phyloP scores from a whole-genome alignment of 1,140 invertebrate genomes.

The Drosophila sechellia region DNA sequence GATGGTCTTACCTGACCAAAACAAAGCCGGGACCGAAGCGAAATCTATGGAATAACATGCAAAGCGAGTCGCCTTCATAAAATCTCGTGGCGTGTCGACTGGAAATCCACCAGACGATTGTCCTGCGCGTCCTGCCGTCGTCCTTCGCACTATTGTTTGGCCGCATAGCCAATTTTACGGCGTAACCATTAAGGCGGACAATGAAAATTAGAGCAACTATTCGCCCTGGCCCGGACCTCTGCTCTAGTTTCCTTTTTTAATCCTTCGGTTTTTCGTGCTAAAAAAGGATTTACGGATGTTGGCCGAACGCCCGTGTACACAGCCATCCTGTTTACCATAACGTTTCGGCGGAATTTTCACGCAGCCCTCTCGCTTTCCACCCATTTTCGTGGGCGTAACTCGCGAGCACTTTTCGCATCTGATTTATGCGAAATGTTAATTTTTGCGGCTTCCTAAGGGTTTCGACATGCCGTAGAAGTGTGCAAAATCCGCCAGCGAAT shows the following conservation, averaged over 20 bases:
- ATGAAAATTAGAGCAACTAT: conserved; percentile 81
- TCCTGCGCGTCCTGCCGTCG: conserved; percentile 50
- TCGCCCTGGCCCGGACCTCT: conserved; percentile 30
- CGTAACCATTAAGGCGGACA: conserved; percentile 68
- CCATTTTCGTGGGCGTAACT: conserved; percentile 31
- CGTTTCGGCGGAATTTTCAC: conserved; percentile 54
- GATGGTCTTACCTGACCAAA: conserved; percentile 58
- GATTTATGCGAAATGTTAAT: conserved; percentile 48
- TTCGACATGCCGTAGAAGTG: conserved; percentile 13
- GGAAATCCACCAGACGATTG: conserved; percentile 38
- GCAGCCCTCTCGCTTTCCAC: conserved; percentile 1
- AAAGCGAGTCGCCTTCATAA: conserved; percentile 36
- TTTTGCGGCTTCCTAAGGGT: conserved; percentile 13
- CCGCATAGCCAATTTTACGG: conserved; percentile 68
- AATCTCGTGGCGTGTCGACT: conserved; percentile 37
- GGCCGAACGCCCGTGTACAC: conserved; percentile 6
- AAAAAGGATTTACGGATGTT: conserved; percentile 80
- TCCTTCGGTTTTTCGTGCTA: conserved; percentile 79
- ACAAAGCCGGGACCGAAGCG: conserved; percentile 34
- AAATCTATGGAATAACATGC: conserved; percentile 20
- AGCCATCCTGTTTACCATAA: conserved; percentile 56
- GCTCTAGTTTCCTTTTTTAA: conserved; percentile 82
- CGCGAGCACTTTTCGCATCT: conserved; percentile 33
- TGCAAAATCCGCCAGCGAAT: conserved; percentile 10
- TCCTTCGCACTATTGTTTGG: conserved; percentile 71